Conservation (phyloP, 1,140 invertebrate genomes). For the Diploscapter pachys region DNA sequence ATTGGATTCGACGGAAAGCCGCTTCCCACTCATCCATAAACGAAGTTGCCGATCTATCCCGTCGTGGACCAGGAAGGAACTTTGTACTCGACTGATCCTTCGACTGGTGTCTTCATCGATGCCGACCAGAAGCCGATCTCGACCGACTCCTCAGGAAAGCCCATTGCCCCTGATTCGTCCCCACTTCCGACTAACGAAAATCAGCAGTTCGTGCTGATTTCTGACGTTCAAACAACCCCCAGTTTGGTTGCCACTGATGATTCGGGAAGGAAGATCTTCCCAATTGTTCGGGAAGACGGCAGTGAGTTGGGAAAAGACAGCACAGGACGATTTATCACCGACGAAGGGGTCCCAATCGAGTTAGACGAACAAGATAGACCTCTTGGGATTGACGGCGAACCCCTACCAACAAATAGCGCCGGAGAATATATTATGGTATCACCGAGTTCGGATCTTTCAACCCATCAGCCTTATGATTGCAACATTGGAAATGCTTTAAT, state of each 20-base stretch:
- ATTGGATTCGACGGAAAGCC: slow-evolving; percentile 8
- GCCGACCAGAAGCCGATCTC: slow-evolving; percentile 24
- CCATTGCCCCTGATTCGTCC: slow-evolving; percentile 19
- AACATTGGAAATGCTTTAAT: slow-evolving; percentile 24
- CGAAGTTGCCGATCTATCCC: neutral
- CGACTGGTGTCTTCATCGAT: neutral
- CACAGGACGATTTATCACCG: slow-evolving; percentile 18
- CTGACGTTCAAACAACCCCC: slow-evolving; percentile 5
- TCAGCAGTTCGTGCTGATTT: slow-evolving; percentile 18
- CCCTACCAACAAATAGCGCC: slow-evolving; percentile 28
- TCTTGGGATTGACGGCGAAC: slow-evolving; percentile 22
- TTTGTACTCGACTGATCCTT: too few relatives aligned
- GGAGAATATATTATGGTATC: slow-evolving; percentile 13
- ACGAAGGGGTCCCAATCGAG: slow-evolving; percentile 16
- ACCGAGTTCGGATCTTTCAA: too few relatives aligned
- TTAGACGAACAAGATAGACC: slow-evolving; percentile 23
- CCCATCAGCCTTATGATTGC: slow-evolving; percentile 11
- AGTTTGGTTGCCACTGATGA: slow-evolving; percentile 30
- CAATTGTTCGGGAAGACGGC: slow-evolving; percentile 39
- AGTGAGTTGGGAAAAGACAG: slow-evolving; percentile 33
- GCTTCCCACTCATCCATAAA: slow-evolving; percentile 19
- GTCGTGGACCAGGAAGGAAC: too few relatives aligned
- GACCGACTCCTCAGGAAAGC: slow-evolving; percentile 24
- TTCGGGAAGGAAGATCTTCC: slow-evolving; percentile 5
- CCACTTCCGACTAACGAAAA: slow-evolving; percentile 28